These are phyloP conservation scores for Adineta ricciae DNA, from an alignment of 2,888 invertebrate genomes.

Conservation along the genomic window DNA sequence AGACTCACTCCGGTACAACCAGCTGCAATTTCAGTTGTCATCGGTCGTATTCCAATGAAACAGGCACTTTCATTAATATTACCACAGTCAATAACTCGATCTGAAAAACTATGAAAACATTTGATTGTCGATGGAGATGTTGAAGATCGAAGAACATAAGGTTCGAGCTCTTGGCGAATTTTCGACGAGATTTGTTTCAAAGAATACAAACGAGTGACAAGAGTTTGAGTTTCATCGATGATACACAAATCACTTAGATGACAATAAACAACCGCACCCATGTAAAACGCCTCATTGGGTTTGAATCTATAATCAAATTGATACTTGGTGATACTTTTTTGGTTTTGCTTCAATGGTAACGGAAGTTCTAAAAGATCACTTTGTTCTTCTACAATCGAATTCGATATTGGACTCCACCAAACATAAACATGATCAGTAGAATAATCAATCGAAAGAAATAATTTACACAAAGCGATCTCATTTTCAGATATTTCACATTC, in stretches of 20 bases:
- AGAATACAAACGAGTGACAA: neutral
- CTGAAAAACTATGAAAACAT: neutral
- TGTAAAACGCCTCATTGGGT: neutral
- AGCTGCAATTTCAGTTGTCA: neutral
- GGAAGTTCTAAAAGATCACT: neutral
- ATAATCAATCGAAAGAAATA: neutral
- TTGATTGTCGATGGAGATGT: neutral
- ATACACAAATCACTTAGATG: neutral
- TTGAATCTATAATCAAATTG: neutral
- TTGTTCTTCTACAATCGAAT: neutral
- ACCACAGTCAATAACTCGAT: neutral
- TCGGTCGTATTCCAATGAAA: neutral
- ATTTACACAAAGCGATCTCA: neutral
- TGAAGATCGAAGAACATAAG: neutral
- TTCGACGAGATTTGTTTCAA: neutral
- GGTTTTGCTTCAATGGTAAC: neutral
- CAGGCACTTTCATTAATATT: neutral
- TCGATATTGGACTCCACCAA: neutral
- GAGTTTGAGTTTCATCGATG: neutral
- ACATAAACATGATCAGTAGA: neutral
- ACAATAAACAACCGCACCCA: neutral
- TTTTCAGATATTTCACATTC: neutral
- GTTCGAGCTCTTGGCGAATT: neutral
- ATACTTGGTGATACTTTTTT: neutral
- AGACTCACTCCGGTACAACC: neutral